phyloP scores from a whole-genome alignment of 2,113 vertebrate genomes.

The Motacilla tschutschensis region DNA sequence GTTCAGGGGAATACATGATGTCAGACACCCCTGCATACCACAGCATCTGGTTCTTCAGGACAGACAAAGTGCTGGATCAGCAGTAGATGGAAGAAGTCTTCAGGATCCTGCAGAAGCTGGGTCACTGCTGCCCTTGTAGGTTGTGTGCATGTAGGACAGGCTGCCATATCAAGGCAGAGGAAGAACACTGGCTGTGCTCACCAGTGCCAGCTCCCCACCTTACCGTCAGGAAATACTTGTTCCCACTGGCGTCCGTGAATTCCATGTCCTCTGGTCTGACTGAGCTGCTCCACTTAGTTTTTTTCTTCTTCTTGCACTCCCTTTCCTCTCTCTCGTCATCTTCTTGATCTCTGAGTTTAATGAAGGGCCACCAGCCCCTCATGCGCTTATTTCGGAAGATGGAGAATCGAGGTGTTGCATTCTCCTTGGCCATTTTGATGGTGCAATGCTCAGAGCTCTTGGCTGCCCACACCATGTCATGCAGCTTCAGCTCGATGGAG shows the following conservation, averaged over 20 bases:
- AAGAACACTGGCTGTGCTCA: neutral
- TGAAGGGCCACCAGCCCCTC: conserved; percentile 92
- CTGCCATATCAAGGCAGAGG: neutral
- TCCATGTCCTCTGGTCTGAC: conserved; percentile 79
- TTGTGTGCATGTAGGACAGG: neutral
- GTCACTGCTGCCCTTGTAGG: neutral
- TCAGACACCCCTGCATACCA: neutral
- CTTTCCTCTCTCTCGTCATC: conserved; percentile 80
- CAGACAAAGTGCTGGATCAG: neutral
- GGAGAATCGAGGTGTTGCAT: conserved; percentile 82
- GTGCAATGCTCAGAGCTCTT: conserved; percentile 81
- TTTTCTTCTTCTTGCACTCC: conserved; percentile 67
- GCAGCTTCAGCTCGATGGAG: conserved; percentile 84
- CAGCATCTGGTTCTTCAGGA: neutral
- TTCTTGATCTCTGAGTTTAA: conserved; percentile 81
- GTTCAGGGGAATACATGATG: neutral
- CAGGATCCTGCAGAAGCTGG: neutral
- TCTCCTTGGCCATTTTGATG: conserved; percentile 81
- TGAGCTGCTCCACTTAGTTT: conserved; percentile 67
- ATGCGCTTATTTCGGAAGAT: conserved; percentile 88
- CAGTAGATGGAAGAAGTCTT: neutral
- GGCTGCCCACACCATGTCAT: conserved; percentile 85
- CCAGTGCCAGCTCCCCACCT: neutral
- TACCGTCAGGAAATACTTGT: conserved; percentile 83
- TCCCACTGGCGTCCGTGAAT: conserved; percentile 81